phyloP scores from a whole-genome alignment of 2,797 vertebrate species.

The Peromyscus nudipes region DNA sequence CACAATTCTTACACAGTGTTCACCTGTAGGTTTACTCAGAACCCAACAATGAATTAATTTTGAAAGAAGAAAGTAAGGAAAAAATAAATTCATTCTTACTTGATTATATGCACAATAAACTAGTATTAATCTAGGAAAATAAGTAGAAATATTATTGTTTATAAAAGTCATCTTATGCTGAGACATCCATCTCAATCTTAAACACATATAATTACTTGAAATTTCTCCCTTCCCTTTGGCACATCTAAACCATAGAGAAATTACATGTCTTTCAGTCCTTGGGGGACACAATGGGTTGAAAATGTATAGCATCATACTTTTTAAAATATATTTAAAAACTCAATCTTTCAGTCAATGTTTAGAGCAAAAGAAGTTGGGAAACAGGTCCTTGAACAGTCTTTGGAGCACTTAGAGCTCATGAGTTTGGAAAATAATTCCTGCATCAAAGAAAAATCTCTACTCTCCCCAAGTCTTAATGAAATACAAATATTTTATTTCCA shows the following conservation, averaged over 20 bases:
- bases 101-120: constrained; percentile 83
- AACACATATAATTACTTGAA: constrained; percentile 76
- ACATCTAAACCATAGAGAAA: constrained; percentile 82
- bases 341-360: constrained; percentile 80
- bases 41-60: constrained; percentile 70
- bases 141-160: constrained; percentile 86
- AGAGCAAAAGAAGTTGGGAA: constrained; percentile 81
- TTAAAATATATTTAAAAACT: constrained; percentile 81
- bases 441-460: constrained; percentile 80
- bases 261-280: constrained; percentile 69
- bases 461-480: constrained; percentile 84
- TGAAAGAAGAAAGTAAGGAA: constrained; percentile 72
- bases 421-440: constrained; percentile 86
- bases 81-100: constrained; percentile 78
- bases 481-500: constrained; percentile 85
- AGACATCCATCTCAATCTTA: constrained; percentile 84
- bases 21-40: constrained; percentile 75
- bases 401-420: constrained; percentile 74
- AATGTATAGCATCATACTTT: constrained; percentile 76
- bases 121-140: constrained; percentile 84
- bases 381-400: constrained; percentile 79
- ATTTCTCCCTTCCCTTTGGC: constrained; percentile 81
- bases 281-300: constrained; percentile 67
- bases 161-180: constrained; percentile 84
- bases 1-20: constrained; percentile 61